These are phyloP conservation scores for Cremastinae sp. DNA, from an alignment of 2,888 invertebrate genomes.

Conservation along the genomic window DNA sequence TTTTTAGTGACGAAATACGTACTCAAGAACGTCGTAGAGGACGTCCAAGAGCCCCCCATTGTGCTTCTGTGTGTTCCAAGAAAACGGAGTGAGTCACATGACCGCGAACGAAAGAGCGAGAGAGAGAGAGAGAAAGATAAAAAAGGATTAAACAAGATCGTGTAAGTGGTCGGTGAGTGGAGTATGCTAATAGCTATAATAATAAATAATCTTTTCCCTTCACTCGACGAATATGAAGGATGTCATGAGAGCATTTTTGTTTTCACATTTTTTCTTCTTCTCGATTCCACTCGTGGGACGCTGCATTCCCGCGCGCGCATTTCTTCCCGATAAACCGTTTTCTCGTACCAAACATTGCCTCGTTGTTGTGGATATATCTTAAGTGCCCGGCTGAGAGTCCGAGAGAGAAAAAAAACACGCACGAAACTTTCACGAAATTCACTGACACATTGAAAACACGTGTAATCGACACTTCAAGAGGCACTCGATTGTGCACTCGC, in stretches of 20 bases:
- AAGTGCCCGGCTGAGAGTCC: slow-evolving; percentile 49
- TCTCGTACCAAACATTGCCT: slow-evolving; percentile 51
- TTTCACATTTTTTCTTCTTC: background rate
- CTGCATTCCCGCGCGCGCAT: slow-evolving; percentile 32
- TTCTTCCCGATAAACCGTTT: slow-evolving; percentile 51
- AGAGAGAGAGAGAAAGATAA: slow-evolving; percentile 27
- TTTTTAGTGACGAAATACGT: slow-evolving; percentile 33
- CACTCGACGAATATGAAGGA: slow-evolving; percentile 23
- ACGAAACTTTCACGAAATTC: background rate
- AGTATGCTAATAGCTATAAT: slow-evolving; percentile 18
- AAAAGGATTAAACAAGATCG: slow-evolving; percentile 43
- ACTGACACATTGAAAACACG: too few species aligned
- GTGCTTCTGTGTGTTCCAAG: slow-evolving; percentile 42
- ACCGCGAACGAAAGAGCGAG: slow-evolving; percentile 25
- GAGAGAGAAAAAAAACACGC: slow-evolving; percentile 13
- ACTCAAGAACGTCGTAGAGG: slow-evolving; percentile 16
- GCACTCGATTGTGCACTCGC: too few species aligned
- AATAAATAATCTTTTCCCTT: slow-evolving; percentile 33
- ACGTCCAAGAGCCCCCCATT: slow-evolving; percentile 42
- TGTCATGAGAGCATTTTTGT: slow-evolving; percentile 31
- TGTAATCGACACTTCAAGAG: too few species aligned
- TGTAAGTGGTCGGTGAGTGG: slow-evolving; percentile 55
- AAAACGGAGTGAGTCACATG: slow-evolving; percentile 12
- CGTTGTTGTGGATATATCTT: slow-evolving; percentile 54
- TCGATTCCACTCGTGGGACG: slow-evolving; percentile 4